Conservation (phyloP, 2,113 vertebrate genomes). For the Seriola quinqueradiata region DNA sequence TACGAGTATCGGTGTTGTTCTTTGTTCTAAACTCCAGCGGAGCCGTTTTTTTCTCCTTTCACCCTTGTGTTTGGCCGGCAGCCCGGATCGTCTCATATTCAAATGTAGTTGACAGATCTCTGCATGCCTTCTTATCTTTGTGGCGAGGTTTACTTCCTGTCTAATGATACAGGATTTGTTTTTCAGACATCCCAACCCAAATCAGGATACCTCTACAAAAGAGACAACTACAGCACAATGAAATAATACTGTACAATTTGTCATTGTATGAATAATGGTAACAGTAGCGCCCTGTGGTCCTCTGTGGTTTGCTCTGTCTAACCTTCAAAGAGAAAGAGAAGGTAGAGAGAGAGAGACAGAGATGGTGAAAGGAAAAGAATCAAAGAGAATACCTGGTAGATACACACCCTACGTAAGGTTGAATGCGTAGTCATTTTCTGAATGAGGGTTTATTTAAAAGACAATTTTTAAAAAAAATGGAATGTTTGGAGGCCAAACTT, state of each 20-base stretch:
- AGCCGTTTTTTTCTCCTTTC: slow-evolving; percentile 56
- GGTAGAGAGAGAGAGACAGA: neutral
- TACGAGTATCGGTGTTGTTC: slow-evolving; percentile 24
- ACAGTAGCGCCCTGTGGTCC: slow-evolving; percentile 44
- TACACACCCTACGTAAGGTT: neutral
- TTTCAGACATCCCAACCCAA: slow-evolving; percentile 61
- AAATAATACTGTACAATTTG: slow-evolving; percentile 49
- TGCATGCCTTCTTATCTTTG: slow-evolving; percentile 62
- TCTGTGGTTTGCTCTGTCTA: slow-evolving; percentile 54
- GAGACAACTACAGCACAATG: slow-evolving; percentile 36
- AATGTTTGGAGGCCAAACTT: neutral
- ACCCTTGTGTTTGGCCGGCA: slow-evolving; percentile 61
- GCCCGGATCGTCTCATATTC: slow-evolving; percentile 74
- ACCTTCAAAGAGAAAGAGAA: slow-evolving; percentile 46
- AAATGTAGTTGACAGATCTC: slow-evolving; percentile 65
- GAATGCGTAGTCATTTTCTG: neutral
- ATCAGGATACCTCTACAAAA: slow-evolving; percentile 55
- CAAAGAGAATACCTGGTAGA: neutral
- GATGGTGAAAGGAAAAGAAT: neutral
- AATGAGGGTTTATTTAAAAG: slow-evolving; percentile 1
- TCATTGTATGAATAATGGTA: slow-evolving; percentile 56
- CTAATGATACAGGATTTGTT: slow-evolving; percentile 58
- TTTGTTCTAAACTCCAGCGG: slow-evolving; percentile 39
- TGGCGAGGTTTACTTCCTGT: slow-evolving; percentile 61
- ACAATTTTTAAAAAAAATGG: neutral